Base-by-base conservation (phyloP, 2,888 invertebrate species). In the Silvanus unidentatus region DNA sequence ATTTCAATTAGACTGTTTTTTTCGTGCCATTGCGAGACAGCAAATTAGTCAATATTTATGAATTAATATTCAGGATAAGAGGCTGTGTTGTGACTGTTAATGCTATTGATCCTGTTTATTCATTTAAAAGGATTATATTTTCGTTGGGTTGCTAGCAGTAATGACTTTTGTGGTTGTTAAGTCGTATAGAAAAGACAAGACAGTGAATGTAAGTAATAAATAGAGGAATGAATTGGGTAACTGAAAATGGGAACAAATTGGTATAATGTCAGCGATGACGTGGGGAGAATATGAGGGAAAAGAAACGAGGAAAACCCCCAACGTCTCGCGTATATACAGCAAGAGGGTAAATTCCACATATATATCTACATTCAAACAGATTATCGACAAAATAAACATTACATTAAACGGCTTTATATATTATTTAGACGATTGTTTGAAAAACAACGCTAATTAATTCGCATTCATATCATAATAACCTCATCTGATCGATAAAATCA, bases 161-260 rank as follows among this genome's bases (percentile, higher is more conserved):
- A 58, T 49, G 55, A 50, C 47, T 54, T 38, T 15, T 46, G 52
- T 47, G 52, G 54, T 49, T 29, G 49, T 42, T 40, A 40, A 49
- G 49, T 22, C 22, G 22, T 22, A 22, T 22, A 22, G 22, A 22
- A 22, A 22, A 22, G 22, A 22, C 22, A 22, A 22, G 22, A 16
- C 37, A 37, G 16, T 44, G 50, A 45, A 54, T 47, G 52, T 28
- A 43, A 53, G 57, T 54, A 54, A 57, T 59, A 58, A 59, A 59
- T 58, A 58, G 55, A 57, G 54, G 57, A 58, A 59, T 59, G 57
- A 58, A 59, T 59, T 58, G 57, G 54, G 53, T 57, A 58, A 57
- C 58, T 58, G 60, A 55, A 57, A 60, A 57, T 53, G 58, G 58
- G 58, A 57, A 58, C 60, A 60, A 60, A 60, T 60, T 60, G 60